Evolutionary conservation across 2,113 vertebrate species (phyloP).

Genomic region (Etheostoma cragini): DNA sequence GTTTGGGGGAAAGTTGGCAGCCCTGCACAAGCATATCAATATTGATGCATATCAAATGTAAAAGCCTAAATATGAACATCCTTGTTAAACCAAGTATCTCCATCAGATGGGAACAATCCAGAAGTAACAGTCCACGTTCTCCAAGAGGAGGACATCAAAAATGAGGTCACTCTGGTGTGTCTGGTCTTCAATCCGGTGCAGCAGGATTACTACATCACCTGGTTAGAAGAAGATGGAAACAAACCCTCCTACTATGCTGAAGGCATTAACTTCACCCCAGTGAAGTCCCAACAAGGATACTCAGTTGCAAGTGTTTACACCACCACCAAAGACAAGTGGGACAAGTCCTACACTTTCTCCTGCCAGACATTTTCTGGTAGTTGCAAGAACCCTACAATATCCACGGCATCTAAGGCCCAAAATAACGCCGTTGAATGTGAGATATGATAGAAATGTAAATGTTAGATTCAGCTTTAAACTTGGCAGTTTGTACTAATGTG

Average conservation of each 20-base stretch:
- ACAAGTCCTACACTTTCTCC: rapidly evolving
- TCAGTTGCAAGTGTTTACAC: slow-evolving; percentile 39
- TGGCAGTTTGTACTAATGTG: slow-evolving; percentile 15
- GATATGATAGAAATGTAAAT: background rate
- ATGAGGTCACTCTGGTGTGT: slow-evolving; percentile 44
- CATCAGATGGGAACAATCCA: background rate
- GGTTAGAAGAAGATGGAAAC: rapidly evolving
- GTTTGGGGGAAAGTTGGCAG: too few relatives aligned
- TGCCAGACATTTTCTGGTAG: slow-evolving; percentile 5
- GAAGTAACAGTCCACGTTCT: slow-evolving; percentile 3
- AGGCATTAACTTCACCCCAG: background rate
- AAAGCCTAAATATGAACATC: background rate
- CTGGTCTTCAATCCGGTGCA: slow-evolving; percentile 14
- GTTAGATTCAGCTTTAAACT: slow-evolving; percentile 8
- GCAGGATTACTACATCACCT: slow-evolving; percentile 44
- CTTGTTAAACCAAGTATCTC: background rate
- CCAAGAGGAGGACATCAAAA: rapidly evolving
- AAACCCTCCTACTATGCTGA: rapidly evolving
- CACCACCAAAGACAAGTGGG: background rate
- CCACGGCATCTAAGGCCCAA: rapidly evolving
- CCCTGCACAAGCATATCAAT: background rate
- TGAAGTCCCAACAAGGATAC: background rate
- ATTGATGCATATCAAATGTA: background rate
- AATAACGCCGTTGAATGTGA: background rate
- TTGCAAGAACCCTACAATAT: rapidly evolving